phyloP scores from a whole-genome alignment of 2,113 vertebrate genomes.

The Chauna torquata region DNA sequence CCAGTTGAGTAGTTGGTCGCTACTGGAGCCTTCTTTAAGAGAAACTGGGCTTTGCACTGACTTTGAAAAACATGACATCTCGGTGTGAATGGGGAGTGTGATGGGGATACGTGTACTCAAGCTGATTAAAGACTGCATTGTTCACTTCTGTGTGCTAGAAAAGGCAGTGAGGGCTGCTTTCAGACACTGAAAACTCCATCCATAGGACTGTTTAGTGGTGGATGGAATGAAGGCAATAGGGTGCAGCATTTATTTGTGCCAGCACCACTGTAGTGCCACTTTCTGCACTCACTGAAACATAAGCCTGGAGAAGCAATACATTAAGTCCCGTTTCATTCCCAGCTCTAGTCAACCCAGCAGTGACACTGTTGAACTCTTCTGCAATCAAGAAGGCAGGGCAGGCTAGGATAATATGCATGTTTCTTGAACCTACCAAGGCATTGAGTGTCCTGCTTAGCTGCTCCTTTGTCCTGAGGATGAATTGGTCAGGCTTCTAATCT shows the following conservation, averaged over 20 bases:
- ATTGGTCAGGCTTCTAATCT: background rate
- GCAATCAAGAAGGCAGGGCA: background rate
- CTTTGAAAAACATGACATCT: background rate
- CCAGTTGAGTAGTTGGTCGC: background rate
- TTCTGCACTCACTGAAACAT: background rate
- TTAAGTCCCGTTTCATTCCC: background rate
- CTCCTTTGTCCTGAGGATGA: background rate
- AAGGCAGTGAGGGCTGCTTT: background rate
- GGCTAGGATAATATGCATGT: background rate
- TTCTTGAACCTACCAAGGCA: background rate
- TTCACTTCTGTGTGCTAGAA: slow-evolving; percentile 6
- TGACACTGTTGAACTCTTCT: background rate
- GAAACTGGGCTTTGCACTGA: background rate
- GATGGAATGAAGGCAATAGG: background rate
- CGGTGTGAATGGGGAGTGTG: background rate
- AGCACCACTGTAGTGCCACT: background rate
- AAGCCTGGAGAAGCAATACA: background rate
- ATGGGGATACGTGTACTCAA: background rate
- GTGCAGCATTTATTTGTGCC: background rate
- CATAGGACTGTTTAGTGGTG: background rate
- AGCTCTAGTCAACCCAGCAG: background rate
- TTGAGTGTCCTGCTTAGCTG: background rate
- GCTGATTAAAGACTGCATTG: background rate
- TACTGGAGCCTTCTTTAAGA: background rate
- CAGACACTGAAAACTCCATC: background rate